Percentiles rank a stretch among this genome's conserved stretches.
phyloP scores from a whole-genome alignment of 1,140 invertebrate species.

The Eulimnadia texana region DNA sequence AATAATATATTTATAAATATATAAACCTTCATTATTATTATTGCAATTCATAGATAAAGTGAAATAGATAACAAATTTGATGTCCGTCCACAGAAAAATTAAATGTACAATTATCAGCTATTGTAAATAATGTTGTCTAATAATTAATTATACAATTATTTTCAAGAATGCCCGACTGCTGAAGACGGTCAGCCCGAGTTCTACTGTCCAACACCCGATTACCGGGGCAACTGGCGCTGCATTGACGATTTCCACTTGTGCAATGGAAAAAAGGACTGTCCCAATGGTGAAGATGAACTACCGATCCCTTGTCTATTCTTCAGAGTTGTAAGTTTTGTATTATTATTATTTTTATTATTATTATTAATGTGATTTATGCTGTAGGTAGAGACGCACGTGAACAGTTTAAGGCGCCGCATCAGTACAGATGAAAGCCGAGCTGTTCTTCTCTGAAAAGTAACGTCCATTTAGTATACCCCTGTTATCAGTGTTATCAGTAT shows the following conservation, averaged over 20 bases:
- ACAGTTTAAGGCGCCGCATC: conserved; percentile 4
- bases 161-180: conserved; percentile 21
- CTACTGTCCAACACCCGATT: conserved; percentile 20
- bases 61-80: too few species aligned
- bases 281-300: conserved; percentile 30
- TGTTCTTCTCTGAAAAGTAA: conserved; percentile 1
- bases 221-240: conserved; percentile 21
- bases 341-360: neutral
- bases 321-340: conserved; percentile 23
- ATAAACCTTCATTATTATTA: neutral
- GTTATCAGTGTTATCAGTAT: too few species aligned
- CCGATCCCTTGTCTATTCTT: conserved; percentile 27
- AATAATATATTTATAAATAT: neutral
- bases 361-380: neutral
- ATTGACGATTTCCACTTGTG: conserved; percentile 28
- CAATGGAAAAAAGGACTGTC: conserved; percentile 28
- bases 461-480: neutral
- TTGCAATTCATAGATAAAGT: neutral
- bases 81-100: too few species aligned
- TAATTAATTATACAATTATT: too few species aligned
- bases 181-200: conserved; percentile 19
- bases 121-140: too few species aligned
- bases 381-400: conserved; percentile 12
- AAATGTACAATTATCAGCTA: too few species aligned
- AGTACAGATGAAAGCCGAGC: conserved; percentile 9